These are phyloP conservation scores for Diadumene lineata DNA, from an alignment of 92 coral and sea anemone species.

Conservation along the genomic window DNA sequence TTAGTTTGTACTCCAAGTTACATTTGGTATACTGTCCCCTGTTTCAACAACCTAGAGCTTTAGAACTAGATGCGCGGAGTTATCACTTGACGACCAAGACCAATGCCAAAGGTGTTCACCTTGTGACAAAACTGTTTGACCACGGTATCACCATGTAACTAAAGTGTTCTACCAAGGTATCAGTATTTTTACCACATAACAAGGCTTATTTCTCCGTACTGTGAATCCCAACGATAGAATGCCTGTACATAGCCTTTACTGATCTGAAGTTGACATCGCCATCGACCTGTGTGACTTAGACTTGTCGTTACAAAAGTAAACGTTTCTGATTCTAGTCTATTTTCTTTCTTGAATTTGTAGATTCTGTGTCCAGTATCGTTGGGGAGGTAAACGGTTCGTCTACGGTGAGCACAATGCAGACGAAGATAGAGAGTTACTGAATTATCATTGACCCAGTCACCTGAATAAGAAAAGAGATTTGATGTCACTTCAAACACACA, in stretches of 20 bases:
- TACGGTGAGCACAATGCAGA: slow-evolving; percentile 72
- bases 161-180: no score
- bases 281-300: slow-evolving; percentile 64
- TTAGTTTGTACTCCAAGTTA: no score
- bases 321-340: slow-evolving; percentile 80
- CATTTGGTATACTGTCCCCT: no score
- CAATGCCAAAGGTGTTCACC: no score
- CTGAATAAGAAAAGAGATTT: slow-evolving; percentile 50
- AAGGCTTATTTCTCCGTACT: slow-evolving; percentile 84
- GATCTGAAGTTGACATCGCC: slow-evolving; percentile 82
- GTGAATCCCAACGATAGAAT: slow-evolving; percentile 86
- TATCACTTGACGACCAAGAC: no score
- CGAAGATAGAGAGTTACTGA: slow-evolving; percentile 74
- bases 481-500: no score
- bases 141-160: not conserved
- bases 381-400: slow-evolving; percentile 71
- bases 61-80: no score
- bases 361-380: slow-evolving; percentile 75
- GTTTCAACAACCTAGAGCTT: no score
- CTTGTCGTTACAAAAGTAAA: slow-evolving; percentile 74
- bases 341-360: slow-evolving; percentile 76
- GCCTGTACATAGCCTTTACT: slow-evolving; percentile 74
- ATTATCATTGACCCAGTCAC: slow-evolving; percentile 91
- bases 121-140: no score
- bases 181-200: slow-evolving; percentile 66